Percentiles rank a stretch among this genome's conserved stretches.
phyloP scores from a whole-genome alignment of 2,888 invertebrate species.

The Physocephala rufipes region DNA sequence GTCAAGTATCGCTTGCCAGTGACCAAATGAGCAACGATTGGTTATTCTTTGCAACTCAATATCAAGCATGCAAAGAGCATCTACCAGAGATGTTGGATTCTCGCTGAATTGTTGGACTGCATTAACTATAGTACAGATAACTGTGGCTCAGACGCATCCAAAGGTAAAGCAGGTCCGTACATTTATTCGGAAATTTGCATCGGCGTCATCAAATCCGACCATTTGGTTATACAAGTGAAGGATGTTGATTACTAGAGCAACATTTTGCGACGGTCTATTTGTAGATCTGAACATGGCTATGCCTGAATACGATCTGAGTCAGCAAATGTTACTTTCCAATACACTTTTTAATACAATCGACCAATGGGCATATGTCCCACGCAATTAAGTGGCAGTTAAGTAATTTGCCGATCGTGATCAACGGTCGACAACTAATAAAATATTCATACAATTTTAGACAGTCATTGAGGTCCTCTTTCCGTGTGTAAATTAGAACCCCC shows the following conservation, averaged over 20 bases:
- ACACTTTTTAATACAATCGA: too few species aligned
- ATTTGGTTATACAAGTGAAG: not conserved
- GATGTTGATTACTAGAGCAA: not conserved
- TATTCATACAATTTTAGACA: too few species aligned
- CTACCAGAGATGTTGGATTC: constrained; percentile 20
- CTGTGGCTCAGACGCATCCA: constrained; percentile 9
- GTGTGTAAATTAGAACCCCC: too few species aligned
- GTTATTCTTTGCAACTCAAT: constrained; percentile 18
- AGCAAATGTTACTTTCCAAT: too few species aligned
- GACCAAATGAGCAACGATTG: not conserved
- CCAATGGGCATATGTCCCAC: too few species aligned
- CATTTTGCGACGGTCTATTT: too few species aligned
- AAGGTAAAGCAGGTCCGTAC: not conserved
- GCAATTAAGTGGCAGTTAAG: too few species aligned
- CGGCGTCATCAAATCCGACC: constrained; percentile 16
- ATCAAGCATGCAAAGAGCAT: constrained; percentile 38
- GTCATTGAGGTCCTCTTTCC: too few species aligned
- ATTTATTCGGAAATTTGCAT: constrained; percentile 19
- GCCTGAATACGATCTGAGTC: too few species aligned
- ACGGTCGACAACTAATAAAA: too few species aligned
- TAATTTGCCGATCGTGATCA: too few species aligned
- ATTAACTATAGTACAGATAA: constrained; percentile 24
- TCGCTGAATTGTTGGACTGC: constrained; percentile 26
- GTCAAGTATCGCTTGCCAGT: constrained; percentile 25
- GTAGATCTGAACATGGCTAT: too few species aligned